phyloP scores from a whole-genome alignment of 2,797 vertebrate species.

The Xenops minutus region DNA sequence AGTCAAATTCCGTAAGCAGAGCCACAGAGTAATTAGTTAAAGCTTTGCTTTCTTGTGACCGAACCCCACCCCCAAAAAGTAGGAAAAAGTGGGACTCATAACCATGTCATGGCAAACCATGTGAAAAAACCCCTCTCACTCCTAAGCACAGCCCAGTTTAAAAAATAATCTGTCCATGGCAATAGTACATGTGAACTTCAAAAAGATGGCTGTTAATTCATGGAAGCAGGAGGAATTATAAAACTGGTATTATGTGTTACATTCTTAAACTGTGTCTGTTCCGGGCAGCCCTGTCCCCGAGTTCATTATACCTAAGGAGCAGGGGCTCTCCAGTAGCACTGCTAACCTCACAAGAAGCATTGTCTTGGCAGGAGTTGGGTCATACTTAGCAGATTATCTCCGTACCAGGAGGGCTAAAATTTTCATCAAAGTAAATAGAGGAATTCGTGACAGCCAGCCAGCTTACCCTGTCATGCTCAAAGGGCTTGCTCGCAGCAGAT shows the following conservation, averaged over 20 bases:
- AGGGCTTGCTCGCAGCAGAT: neutral
- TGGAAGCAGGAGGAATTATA: neutral
- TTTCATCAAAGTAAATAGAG: neutral
- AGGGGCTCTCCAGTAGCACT: neutral
- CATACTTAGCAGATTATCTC: slow-evolving; percentile 45
- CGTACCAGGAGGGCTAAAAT: slow-evolving; percentile 23
- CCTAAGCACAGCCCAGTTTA: neutral
- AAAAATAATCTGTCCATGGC: neutral
- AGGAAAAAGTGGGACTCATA: neutral
- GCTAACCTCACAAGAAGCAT: neutral
- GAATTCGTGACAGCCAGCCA: neutral
- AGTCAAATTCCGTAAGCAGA: neutral
- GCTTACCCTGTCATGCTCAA: neutral
- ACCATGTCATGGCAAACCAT: neutral
- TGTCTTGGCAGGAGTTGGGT: slow-evolving; percentile 14
- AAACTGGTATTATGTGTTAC: neutral
- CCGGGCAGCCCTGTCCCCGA: neutral
- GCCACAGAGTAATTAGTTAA: neutral
- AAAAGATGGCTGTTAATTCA: neutral
- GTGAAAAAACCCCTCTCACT: neutral
- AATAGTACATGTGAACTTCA: neutral
- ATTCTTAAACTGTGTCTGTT: neutral
- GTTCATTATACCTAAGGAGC: neutral
- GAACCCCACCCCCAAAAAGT: accelerated
- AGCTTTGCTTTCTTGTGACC: neutral